Evolutionary conservation across 2,888 invertebrate species (phyloP).

Genomic region (Encarsia formosa): DNA sequence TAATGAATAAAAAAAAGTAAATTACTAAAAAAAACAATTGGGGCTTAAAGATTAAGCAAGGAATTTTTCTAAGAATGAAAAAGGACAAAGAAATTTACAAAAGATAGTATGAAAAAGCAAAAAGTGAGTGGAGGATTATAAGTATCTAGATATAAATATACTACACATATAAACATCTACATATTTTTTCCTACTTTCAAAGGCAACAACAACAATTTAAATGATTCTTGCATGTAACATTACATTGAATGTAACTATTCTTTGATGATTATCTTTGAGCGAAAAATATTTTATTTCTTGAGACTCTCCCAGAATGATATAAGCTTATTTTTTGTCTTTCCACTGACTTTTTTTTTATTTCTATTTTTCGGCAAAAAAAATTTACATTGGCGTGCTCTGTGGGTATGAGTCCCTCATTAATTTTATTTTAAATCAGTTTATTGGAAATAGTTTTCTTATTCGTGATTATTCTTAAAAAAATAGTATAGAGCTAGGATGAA

Average conservation of each 20-base stretch:
- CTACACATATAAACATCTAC: conserved; percentile 40
- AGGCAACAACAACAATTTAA: no score
- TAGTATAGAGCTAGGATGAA: no score
- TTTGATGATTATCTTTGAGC: neutral
- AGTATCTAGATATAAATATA: conserved; percentile 31
- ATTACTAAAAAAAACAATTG: no score
- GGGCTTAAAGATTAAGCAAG: no score
- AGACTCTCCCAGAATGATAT: conserved; percentile 13
- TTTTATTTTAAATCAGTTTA: no score
- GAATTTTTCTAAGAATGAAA: no score
- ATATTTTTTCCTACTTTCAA: conserved; percentile 46
- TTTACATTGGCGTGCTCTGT: conserved; percentile 1
- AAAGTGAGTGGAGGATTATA: no score
- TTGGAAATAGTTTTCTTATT: no score
- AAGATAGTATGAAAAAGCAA: conserved; percentile 28
- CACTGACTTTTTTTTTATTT: conserved; percentile 1
- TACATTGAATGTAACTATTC: no score
- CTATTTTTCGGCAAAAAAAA: conserved; percentile 1
- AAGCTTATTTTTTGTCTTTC: conserved; percentile 7
- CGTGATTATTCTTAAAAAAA: no score
- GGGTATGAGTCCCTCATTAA: no score
- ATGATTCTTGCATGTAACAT: no score
- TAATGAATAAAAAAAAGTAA: conserved; percentile 13
- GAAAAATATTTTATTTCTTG: conserved; percentile 12
- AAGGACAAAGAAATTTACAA: conserved; percentile 29